Evolutionary conservation across 2,797 vertebrate genomes (phyloP), one percentile per base, ranked within the genome.

Genomic region (Spizella passerina): DNA sequence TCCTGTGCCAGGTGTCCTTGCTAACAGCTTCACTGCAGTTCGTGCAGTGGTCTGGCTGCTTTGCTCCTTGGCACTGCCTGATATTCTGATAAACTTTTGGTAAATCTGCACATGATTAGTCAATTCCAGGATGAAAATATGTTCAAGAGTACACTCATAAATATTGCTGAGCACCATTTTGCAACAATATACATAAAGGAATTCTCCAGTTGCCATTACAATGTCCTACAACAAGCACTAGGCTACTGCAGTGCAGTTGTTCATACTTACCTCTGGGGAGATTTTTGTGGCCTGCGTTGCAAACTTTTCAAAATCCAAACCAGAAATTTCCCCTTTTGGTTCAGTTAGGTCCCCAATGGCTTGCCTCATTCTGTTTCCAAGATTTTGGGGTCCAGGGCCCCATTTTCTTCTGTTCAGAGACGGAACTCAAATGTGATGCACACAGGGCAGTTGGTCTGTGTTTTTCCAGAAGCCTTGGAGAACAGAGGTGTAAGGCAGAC

Each of bases 301-400:
- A 96, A 96, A 70, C 39, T 86, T 72, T 76, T 85, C 82, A 95
- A 94, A 96, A 96, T 86, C 72, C 65, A 87, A 94, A 93, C 86
- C 86, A 96, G 88, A 70, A 90, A 59, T 85, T 60, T 84, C 19
- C 75, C 36, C 34, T 69, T 6, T 85, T 61, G 39, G n/a, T 71
- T 71, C 71, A 88, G 27, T 68, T 64, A 49, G 8, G 27, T 79
- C 55, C 59, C 66, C 8, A 4, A 24, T 47, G 46, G 21, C 46
- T 96, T 88, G 70, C 46, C 38, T 76, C 43, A 80, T 63, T 73
- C 49, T 77, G 6, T 68, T 81, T 29, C 56, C 43, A 82, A 91
- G 38, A 50, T 17, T 55, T 91, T 12, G 39, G 56, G 21, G 23
- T 71, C 61, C 38, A 75, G 34, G 21, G 20, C 24, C 36, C 36